Evolutionary conservation across 2,797 vertebrate species (phyloP), one percentile per base, ranked within the genome.

Genomic region (Mastacembelus armatus): DNA sequence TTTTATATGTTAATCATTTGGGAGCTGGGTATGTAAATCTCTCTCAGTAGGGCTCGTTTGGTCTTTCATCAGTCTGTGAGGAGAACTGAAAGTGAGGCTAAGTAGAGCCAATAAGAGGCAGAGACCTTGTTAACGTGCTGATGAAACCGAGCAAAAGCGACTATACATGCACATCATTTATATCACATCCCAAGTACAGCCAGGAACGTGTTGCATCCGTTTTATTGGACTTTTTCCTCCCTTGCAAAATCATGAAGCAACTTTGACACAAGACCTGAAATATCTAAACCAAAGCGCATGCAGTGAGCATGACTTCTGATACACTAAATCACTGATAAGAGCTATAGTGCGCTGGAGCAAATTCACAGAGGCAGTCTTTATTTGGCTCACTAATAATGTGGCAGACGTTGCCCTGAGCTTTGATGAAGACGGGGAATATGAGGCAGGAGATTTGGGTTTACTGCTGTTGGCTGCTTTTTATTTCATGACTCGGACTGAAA

Each of bases 351-450:
- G 44, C 38, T 50, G 63, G 29, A 58, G 60, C 16, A 73, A 67
- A 64, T 47, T 68, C 67, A 69, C 75, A 19, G 69, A 74, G 70
- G 77, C 75, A 78, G 86, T 71, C 65, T 80, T 69, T 56, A 45
- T 45, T 55, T 70, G 51, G 43, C 56, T 74, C 57, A 33, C 51
- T 72, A 74, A 81, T 78, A 85, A 84, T 50, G 49, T 78, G 55
- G 52, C 57, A 59, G 55, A 66, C 56, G 60, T 40, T 69, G 65
- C 82, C 52, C 48, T 65, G 71, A 81, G 80, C 45, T 45, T 33
- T 55, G 82, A 70, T 26, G 42, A 36, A 64, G 12, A 51, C 18
- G 52, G 62, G 33, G 68, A 66, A 58, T 64, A 78, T 3, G 29
- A 77, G 63, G 59, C 15, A 7, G 48, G 44, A 66, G 50, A 42